Evolutionary conservation across 1,140 invertebrate genomes (phyloP).

Genomic region (Leptestheria dahalacensis): DNA sequence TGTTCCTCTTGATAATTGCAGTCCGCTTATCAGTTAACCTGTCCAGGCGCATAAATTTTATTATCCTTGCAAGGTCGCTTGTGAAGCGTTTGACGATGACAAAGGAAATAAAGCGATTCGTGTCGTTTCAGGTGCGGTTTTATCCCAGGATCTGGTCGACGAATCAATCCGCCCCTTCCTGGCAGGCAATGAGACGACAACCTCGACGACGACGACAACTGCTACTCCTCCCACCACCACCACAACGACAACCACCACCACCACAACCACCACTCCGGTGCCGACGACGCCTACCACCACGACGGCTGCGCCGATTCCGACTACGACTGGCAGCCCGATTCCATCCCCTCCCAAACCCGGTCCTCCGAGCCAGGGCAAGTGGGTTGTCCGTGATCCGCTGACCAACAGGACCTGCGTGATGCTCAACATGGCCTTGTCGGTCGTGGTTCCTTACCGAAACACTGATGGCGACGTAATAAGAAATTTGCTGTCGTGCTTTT

Average conservation of each 20-base stretch:
- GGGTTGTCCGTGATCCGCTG: neutral
- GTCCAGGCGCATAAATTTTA: neutral
- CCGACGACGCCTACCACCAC: constrained; percentile 8
- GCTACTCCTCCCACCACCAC: neutral
- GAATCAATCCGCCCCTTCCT: neutral
- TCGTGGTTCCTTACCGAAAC: constrained; percentile 7
- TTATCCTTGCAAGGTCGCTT: neutral
- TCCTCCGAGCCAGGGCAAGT: constrained; percentile 1
- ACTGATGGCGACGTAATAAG: constrained; percentile 8
- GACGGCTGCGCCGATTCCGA: neutral
- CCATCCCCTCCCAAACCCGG: constrained; percentile 9
- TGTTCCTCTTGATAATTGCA: neutral
- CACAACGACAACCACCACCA: constrained; percentile 1
- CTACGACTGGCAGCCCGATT: neutral
- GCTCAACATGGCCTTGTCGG: neutral
- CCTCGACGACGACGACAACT: neutral
- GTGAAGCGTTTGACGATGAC: neutral
- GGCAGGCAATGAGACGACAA: neutral
- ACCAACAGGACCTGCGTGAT: constrained; percentile 12
- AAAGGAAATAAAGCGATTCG: neutral
- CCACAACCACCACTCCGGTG: too few species aligned
- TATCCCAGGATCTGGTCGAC: neutral
- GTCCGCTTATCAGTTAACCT: neutral
- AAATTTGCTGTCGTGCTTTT: too few species aligned
- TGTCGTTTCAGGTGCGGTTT: neutral